Evolutionary conservation across 2,797 vertebrate species (phyloP).

Genomic region (Erpetoichthys calabaricus): DNA sequence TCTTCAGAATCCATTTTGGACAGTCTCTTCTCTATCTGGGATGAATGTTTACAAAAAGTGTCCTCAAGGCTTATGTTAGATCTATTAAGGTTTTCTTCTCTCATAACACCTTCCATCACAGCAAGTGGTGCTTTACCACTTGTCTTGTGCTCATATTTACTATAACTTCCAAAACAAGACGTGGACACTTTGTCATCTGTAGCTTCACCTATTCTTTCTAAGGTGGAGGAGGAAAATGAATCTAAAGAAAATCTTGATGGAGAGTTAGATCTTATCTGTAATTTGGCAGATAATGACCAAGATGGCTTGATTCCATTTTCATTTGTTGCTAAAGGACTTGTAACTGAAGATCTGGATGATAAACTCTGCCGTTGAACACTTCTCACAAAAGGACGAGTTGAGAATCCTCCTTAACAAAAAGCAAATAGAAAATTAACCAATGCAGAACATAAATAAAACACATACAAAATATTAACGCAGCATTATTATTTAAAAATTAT

Average conservation of each 20-base stretch:
- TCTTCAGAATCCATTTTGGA: conserved; percentile 60
- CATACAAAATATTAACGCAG: neutral
- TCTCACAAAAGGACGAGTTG: conserved; percentile 83
- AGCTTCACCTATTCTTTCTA: conserved; percentile 85
- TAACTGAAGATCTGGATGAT: conserved; percentile 82
- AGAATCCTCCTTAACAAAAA: conserved; percentile 74
- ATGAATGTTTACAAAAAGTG: conserved; percentile 47
- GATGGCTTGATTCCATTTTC: conserved; percentile 76
- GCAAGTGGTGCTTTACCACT: conserved; percentile 71
- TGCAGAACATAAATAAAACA: conserved; percentile 3
- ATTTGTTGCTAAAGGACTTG: conserved; percentile 78
- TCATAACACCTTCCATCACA: conserved; percentile 70
- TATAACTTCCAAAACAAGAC: conserved; percentile 76
- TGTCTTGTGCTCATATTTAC: conserved; percentile 63
- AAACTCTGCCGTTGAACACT: conserved; percentile 89
- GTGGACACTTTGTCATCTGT: conserved; percentile 79
- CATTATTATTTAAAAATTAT: no score
- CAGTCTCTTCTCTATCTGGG: conserved; percentile 52
- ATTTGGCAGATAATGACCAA: conserved; percentile 83
- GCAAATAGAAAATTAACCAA: conserved; percentile 21
- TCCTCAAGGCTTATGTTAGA: conserved; percentile 41
- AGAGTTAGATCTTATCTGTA: conserved; percentile 82
- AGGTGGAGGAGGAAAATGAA: conserved; percentile 75
- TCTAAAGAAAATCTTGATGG: conserved; percentile 89
- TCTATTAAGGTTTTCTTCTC: conserved; percentile 54